Conservation (phyloP, 2,888 invertebrate genomes). For the Hanleya hanleyi region DNA sequence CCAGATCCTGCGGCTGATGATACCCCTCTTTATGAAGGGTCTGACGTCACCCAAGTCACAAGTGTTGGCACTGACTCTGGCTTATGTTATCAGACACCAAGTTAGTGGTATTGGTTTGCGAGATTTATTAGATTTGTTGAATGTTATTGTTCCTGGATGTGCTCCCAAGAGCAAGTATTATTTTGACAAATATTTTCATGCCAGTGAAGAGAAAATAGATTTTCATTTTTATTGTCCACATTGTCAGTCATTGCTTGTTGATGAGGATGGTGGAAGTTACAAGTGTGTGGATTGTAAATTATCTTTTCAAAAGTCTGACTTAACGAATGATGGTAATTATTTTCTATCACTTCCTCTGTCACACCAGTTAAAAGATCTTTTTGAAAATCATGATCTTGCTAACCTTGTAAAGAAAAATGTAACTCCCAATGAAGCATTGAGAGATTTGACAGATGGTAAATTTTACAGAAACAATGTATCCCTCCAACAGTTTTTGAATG, state of each 20-base stretch:
- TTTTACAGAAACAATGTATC: neutral
- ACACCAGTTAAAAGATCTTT: neutral
- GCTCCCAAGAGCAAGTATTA: neutral
- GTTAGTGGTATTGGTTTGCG: neutral
- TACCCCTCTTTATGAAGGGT: neutral
- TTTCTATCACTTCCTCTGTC: neutral
- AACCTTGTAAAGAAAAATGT: neutral
- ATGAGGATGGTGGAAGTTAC: neutral
- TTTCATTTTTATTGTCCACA: neutral
- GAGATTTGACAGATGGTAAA: neutral
- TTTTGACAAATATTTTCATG: neutral
- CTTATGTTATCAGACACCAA: neutral
- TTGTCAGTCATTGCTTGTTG: neutral
- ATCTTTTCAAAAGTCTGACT: neutral
- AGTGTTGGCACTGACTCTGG: neutral
- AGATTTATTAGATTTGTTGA: neutral
- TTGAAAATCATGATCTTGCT: neutral
- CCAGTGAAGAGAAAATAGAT: neutral
- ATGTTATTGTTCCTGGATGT: neutral
- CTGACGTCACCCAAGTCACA: neutral
- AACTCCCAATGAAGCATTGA: neutral
- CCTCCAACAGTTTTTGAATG: neutral
- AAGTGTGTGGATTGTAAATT: neutral
- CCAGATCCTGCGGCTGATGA: neutral
- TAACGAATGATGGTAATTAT: neutral